Base-by-base conservation (phyloP, 2,113 vertebrate genomes). In the Hippocampus mohnikei region DNA sequence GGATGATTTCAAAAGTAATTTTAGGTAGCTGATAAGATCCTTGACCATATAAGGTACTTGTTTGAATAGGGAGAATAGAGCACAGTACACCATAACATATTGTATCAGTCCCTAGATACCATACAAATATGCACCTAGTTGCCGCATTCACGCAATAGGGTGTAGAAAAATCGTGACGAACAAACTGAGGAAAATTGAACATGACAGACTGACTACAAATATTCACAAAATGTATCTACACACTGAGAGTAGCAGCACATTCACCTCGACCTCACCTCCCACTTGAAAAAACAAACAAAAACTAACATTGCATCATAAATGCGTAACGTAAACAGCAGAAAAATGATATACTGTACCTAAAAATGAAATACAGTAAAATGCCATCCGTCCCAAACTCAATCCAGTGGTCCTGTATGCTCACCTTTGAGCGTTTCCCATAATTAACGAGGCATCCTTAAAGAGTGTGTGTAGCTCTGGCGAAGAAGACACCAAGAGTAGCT, bases 401-500 rank as follows among this genome's bases (percentile, higher is more conserved):
- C n/a, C 63, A 41, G 0, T 5, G 55, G 23, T 60, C 58, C 16
- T 33, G 16, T 88, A 53, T 64, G 77, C 92, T 93, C 89, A 93
- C 92, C 92, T 92, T 81, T 81, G 84, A 77, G 88, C 84, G 66
- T 88, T 87, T 85, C 92, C 92, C 92, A 93, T 93, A 79, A 70
- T 88, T 55, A 80, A 70, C 82, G 72, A 73, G 72, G 74, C 87
- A 84, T 82, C 82, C 79, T 88, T 86, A 84, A 73, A 76, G 11
- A 72, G 71, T 27, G 41, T 64, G n/a, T 23, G 58, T 20, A 18
- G 58, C 58, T 29, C 48, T 56, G 73, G 29, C 23, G 59, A 78
- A 60, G 5, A 18, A 71, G 27, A 70, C 20, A 50, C 41, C 65
- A 75, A 44, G 48, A 52, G 48, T 8, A 52, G 20, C 20, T 52